These are phyloP conservation scores for Meriones psammophilus DNA, from an alignment of 2,797 vertebrate species.

Conservation along the genomic window DNA sequence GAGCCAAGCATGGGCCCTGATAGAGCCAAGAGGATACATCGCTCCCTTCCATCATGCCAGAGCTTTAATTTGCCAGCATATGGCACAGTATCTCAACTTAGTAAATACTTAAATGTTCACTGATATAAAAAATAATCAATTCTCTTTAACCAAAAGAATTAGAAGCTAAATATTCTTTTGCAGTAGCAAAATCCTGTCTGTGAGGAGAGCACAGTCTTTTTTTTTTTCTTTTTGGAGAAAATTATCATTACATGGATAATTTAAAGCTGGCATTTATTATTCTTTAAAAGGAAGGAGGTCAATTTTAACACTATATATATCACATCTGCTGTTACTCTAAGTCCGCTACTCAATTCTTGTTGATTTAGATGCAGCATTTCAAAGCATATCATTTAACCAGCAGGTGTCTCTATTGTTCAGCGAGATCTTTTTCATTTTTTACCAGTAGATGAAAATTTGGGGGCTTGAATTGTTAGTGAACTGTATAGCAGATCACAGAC, in stretches of 20 bases:
- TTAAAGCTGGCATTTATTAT: slow-evolving; percentile 49
- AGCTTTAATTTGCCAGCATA: neutral
- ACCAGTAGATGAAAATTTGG: slow-evolving; percentile 21
- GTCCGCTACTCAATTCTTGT: slow-evolving; percentile 30
- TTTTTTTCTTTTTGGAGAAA: neutral
- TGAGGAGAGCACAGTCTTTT: neutral
- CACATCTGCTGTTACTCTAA: neutral
- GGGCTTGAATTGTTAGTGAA: slow-evolving; percentile 42
- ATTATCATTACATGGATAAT: neutral
- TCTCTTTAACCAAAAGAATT: slow-evolving; percentile 18
- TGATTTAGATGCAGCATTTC: neutral
- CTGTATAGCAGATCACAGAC: neutral
- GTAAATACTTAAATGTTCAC: neutral
- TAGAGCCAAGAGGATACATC: neutral
- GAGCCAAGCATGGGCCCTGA: neutral
- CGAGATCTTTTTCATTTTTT: slow-evolving; percentile 20
- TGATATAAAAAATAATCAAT: slow-evolving; percentile 35
- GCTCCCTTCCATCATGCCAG: neutral
- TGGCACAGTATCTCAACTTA: slow-evolving; percentile 6
- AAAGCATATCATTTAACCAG: slow-evolving; percentile 78
- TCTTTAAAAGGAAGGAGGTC: slow-evolving; percentile 21
- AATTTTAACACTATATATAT: neutral
- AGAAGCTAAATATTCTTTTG: neutral
- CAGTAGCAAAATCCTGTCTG: neutral
- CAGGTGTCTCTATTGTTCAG: slow-evolving; percentile 85